These are phyloP conservation scores for Rhyzopertha dominica DNA, from an alignment of 1,140 invertebrate genomes.

Conservation along the genomic window DNA sequence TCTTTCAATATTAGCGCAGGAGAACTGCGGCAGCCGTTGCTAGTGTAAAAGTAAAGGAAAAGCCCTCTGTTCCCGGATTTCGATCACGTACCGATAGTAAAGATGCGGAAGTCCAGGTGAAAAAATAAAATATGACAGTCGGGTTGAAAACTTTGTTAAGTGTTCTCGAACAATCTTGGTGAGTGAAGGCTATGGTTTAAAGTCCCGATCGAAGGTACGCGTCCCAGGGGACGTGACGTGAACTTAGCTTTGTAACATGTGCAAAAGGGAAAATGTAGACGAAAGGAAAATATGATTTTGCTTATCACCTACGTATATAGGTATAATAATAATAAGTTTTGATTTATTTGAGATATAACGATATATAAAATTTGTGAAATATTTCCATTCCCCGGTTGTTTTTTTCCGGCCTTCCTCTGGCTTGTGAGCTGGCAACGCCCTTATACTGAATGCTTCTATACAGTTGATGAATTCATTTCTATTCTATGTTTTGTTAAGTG, in stretches of 20 bases:
- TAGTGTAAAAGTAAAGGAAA: slow-evolving; percentile 20
- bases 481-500: no score
- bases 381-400: neutral
- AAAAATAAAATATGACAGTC: slow-evolving; percentile 27
- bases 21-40: slow-evolving; percentile 17
- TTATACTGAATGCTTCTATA: no score
- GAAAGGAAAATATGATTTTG: neutral
- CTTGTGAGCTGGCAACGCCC: neutral
- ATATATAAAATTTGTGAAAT: neutral
- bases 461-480: no score
- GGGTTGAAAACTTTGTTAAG: slow-evolving; percentile 22
- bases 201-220: no score
- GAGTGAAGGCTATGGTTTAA: no score
- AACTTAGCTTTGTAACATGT: slow-evolving; percentile 21
- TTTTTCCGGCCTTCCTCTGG: neutral
- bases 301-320: neutral
- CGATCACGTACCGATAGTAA: slow-evolving; percentile 26
- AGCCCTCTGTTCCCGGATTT: slow-evolving; percentile 13
- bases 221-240: no score
- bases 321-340: neutral
- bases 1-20: slow-evolving; percentile 8
- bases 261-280: slow-evolving; percentile 15
- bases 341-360: neutral
- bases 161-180: no score
- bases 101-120: slow-evolving; percentile 24